phyloP scores from a whole-genome alignment of 2,113 vertebrate species.

The Trinectes maculatus region DNA sequence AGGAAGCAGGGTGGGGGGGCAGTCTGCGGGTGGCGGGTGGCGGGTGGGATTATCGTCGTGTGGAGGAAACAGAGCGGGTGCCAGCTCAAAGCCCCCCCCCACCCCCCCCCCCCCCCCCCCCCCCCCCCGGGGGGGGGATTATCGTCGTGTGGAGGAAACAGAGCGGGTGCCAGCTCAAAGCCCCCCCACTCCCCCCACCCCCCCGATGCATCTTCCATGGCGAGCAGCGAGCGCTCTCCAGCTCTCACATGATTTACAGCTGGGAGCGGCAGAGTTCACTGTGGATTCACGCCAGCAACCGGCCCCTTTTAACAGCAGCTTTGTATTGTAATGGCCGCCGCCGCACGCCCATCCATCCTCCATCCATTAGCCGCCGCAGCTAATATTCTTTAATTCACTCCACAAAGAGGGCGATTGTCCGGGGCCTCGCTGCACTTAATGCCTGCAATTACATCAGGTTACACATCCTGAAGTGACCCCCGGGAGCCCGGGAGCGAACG shows the following conservation, averaged over 20 bases:
- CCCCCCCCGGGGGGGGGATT: too few relatives aligned
- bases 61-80: slow-evolving; percentile 29
- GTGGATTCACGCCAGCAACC: slow-evolving; percentile 36
- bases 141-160: slow-evolving; percentile 22
- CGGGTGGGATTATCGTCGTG: slow-evolving; percentile 40
- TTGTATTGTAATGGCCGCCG: slow-evolving; percentile 65
- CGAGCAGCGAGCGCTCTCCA: not conserved
- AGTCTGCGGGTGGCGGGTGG: slow-evolving; percentile 48
- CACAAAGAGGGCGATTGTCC: slow-evolving; percentile 68
- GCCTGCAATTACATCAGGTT: slow-evolving; percentile 78
- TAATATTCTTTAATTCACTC: slow-evolving; percentile 74
- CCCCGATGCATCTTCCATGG: not conserved
- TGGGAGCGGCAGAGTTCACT: slow-evolving; percentile 47
- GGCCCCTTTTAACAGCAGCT: slow-evolving; percentile 69
- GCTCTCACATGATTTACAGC: slow-evolving; percentile 52
- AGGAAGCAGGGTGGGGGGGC: slow-evolving; percentile 43
- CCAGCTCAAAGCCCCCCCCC: slow-evolving; percentile 9
- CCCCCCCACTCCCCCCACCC: slow-evolving; percentile 10
- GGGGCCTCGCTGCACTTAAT: slow-evolving; percentile 67
- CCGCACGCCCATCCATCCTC: slow-evolving; percentile 69
- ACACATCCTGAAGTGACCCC: slow-evolving; percentile 76
- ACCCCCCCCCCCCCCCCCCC: too few relatives aligned
- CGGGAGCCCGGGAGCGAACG: slow-evolving; percentile 52
- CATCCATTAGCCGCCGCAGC: slow-evolving; percentile 66
- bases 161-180: slow-evolving; percentile 19